Conservation (phyloP, 2,113 vertebrate species). For the Gymnogyps californianus region DNA sequence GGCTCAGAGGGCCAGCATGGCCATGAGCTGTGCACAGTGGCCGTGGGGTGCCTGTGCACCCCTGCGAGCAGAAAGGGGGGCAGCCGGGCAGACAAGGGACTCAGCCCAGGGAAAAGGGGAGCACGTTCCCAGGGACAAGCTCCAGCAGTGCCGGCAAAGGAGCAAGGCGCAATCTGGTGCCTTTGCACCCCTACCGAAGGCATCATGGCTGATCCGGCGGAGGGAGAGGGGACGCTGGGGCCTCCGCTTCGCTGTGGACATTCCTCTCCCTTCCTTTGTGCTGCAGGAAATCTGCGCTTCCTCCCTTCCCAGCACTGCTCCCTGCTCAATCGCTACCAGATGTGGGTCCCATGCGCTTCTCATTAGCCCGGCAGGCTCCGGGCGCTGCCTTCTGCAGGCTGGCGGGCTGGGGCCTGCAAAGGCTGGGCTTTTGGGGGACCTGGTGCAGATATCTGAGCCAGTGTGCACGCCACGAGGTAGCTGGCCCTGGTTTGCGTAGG, state of each 20-base stretch:
- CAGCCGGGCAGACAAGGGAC: rapidly evolving
- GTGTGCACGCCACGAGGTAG: background rate
- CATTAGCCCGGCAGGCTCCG: constrained; percentile 73
- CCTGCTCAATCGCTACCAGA: constrained; percentile 90
- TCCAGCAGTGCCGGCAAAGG: background rate
- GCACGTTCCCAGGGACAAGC: no score
- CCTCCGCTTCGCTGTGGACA: constrained; percentile 59
- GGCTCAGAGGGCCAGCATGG: rapidly evolving
- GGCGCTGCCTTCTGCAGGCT: constrained; percentile 72
- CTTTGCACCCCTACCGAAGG: background rate
- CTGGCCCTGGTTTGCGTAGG: rapidly evolving
- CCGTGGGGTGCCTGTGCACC: rapidly evolving
- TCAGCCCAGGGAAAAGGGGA: background rate
- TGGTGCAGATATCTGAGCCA: constrained; percentile 60
- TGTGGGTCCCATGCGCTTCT: constrained; percentile 81
- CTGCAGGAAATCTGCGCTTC: constrained; percentile 90
- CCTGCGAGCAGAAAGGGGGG: rapidly evolving
- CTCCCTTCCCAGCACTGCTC: constrained; percentile 84
- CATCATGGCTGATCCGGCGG: rapidly evolving
- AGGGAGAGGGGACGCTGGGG: background rate
- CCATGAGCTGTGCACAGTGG: rapidly evolving
- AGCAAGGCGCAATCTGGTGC: rapidly evolving
- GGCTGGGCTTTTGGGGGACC: constrained; percentile 46
- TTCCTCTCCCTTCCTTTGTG: constrained; percentile 79
- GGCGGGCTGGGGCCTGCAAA: constrained; percentile 56